phyloP scores from a whole-genome alignment of 2,797 vertebrate genomes.

The Morus bassanus region DNA sequence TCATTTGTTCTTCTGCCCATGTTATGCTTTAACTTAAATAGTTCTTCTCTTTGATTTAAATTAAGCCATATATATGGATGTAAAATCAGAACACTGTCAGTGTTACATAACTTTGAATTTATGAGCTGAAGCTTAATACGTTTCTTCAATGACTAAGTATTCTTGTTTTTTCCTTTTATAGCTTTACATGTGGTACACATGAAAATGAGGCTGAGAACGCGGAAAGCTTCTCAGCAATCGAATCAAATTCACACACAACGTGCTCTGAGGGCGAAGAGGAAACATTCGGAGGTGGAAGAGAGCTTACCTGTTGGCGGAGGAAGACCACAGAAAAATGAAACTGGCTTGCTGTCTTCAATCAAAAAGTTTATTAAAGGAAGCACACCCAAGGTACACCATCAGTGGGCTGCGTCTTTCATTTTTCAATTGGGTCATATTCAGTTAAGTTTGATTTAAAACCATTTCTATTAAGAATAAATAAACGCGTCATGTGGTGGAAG shows the following conservation, averaged over 20 bases:
- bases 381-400: conserved; percentile 86
- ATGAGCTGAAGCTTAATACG: neutral
- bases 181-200: conserved; percentile 89
- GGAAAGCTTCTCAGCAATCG: conserved; percentile 94
- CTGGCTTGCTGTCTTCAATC: conserved; percentile 91
- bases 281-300: conserved; percentile 90
- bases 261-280: conserved; percentile 88
- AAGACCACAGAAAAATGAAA: conserved; percentile 90
- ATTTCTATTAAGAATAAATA: neutral
- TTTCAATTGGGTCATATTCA: neutral
- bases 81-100: neutral
- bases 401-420: neutral
- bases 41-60: neutral
- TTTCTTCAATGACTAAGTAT: neutral
- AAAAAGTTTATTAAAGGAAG: conserved; percentile 97
- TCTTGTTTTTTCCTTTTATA: conserved; percentile 46
- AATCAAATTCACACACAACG: conserved; percentile 82
- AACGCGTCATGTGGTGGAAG: neutral
- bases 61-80: neutral
- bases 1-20: neutral
- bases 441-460: neutral
- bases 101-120: neutral
- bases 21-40: neutral
- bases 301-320: conserved; percentile 82
- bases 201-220: conserved; percentile 99